Conservation (phyloP, 2,888 invertebrate genomes). For the Operophtera brumata region DNA sequence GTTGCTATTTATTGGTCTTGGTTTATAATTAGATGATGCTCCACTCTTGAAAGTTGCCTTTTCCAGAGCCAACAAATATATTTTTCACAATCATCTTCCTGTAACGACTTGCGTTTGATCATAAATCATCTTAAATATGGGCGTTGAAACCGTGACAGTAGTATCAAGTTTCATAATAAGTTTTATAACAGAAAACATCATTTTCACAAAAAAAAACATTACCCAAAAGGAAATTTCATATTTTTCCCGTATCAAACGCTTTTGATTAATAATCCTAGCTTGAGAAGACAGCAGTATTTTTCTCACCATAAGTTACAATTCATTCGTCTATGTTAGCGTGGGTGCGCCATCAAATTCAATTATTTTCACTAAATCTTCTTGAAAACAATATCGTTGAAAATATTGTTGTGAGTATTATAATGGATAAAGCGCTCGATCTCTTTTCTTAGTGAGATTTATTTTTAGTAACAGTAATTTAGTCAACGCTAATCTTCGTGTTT, state of each 20-base stretch:
- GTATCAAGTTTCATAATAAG: conserved; percentile 18
- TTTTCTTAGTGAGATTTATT: not conserved
- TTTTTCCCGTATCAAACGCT: conserved; percentile 67
- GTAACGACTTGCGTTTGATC: conserved; percentile 3
- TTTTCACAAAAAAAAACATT: conserved; percentile 42
- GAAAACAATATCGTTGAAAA: conserved; percentile 31
- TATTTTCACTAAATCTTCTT: conserved; percentile 28
- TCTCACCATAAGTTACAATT: conserved; percentile 72
- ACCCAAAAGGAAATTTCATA: conserved; percentile 57
- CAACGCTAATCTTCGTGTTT: no score
- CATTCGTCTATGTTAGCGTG: conserved; percentile 60
- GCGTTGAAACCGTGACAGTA: conserved; percentile 10
- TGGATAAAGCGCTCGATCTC: conserved; percentile 6
- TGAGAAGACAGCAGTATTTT: conserved; percentile 67
- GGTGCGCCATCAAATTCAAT: conserved; percentile 37
- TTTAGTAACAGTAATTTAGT: no score
- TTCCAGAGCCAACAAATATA: no score
- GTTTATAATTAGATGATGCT: no score
- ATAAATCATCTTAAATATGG: conserved; percentile 13
- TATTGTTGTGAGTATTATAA: conserved; percentile 20
- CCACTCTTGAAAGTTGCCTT: no score
- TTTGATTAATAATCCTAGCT: conserved; percentile 70
- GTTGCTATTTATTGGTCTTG: no score
- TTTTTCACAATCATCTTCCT: not conserved
- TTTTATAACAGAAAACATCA: conserved; percentile 16